Percentiles rank a stretch among this genome's conserved stretches.
Conservation (phyloP, 2,797 vertebrate genomes). For the Phalloptychus januarius region DNA sequence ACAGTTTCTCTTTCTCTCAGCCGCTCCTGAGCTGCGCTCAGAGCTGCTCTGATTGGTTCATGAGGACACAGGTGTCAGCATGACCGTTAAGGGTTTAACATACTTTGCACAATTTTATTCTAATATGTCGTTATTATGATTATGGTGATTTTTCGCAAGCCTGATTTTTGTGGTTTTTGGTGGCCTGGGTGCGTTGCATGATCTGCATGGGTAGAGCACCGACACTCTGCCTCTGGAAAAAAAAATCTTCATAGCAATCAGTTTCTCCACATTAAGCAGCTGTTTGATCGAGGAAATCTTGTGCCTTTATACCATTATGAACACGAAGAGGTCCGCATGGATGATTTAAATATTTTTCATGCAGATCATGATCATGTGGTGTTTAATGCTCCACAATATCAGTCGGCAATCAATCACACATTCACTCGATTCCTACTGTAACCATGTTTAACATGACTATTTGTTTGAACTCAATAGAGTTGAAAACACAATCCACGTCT, state of each 20-base stretch:
- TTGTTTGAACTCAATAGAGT: no score
- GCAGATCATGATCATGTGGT: not conserved
- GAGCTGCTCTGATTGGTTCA: not conserved
- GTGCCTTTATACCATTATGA: not conserved
- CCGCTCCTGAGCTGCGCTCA: no score
- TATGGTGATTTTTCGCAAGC: not conserved
- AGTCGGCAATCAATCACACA: not conserved
- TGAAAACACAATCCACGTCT: no score
- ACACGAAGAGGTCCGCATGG: not conserved
- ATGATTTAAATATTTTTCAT: not conserved
- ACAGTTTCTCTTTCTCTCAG: no score
- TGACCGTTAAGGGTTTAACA: not conserved
- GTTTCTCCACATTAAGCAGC: not conserved
- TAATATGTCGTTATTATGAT: not conserved
- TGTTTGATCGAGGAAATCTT: not conserved
- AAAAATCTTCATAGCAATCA: not conserved
- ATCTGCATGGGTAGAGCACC: not conserved
- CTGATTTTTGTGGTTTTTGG: not conserved
- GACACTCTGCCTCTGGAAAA: not conserved
- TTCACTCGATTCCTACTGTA: not conserved
- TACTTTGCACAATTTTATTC: not conserved
- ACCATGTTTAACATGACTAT: not conserved
- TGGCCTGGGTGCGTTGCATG: not conserved
- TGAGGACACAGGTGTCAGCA: no score
- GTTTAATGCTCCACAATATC: not conserved